Conservation (phyloP, 2,113 vertebrate species). For the Gymnarchus niloticus region DNA sequence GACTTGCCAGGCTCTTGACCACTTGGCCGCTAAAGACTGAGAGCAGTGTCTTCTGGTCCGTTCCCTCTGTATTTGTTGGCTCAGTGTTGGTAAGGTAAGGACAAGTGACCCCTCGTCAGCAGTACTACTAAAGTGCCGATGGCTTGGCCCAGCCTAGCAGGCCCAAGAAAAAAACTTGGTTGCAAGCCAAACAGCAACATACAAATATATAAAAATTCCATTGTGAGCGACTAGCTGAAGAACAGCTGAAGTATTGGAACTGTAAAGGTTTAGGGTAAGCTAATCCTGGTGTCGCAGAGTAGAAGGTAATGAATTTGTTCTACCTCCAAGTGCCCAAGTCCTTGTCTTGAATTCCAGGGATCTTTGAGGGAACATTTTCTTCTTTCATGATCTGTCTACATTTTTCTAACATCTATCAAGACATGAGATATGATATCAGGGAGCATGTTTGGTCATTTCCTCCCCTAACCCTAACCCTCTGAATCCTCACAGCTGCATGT, state of each 20-base stretch:
- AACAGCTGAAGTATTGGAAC: background rate
- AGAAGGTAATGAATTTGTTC: background rate
- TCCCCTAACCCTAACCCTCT: background rate
- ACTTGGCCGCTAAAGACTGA: background rate
- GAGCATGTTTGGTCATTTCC: background rate
- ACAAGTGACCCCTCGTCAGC: background rate
- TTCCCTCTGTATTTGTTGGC: background rate
- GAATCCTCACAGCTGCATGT: constrained; percentile 20
- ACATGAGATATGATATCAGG: background rate
- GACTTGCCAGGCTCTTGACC: background rate
- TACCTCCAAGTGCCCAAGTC: background rate
- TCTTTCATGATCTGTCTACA: too few species aligned
- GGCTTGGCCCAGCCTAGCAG: background rate
- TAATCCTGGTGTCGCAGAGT: background rate
- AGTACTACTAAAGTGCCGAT: background rate
- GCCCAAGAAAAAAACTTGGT: background rate
- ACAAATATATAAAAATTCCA: background rate
- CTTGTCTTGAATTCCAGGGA: background rate
- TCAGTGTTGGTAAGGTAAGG: background rate
- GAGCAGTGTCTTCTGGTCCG: background rate
- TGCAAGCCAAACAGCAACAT: background rate
- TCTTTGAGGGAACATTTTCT: background rate
- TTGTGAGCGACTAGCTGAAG: background rate
- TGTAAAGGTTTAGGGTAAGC: background rate
- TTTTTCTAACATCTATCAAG: background rate